phyloP scores from a whole-genome alignment of 2,888 invertebrate species.

The Chrysolina oricalcia region DNA sequence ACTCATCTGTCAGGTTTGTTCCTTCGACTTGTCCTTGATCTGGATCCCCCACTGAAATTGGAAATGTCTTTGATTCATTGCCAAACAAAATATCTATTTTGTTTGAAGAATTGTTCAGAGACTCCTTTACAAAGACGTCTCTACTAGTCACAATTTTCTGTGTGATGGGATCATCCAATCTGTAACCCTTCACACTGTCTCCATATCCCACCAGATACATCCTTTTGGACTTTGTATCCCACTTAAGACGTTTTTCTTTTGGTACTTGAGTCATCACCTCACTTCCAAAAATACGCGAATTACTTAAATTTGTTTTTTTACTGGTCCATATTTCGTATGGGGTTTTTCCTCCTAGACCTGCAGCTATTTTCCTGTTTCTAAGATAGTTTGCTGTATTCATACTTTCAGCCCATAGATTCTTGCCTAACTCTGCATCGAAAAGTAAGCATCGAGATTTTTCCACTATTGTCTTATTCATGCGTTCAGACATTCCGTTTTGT shows the following conservation, averaged over 20 bases:
- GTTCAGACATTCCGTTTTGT: slow-evolving; percentile 52
- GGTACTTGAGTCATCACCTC: slow-evolving; percentile 61
- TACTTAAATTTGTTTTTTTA: slow-evolving; percentile 61
- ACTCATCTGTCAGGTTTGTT: neutral
- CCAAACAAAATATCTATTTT: too few species aligned
- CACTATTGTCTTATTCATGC: slow-evolving; percentile 46
- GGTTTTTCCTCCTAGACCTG: neutral
- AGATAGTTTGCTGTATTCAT: neutral
- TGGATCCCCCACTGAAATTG: too few species aligned
- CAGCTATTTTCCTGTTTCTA: neutral
- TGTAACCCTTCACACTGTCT: slow-evolving; percentile 51
- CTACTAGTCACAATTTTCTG: too few species aligned
- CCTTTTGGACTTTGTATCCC: slow-evolving; percentile 61
- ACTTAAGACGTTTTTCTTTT: slow-evolving; percentile 60
- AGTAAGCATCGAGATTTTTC: neutral
- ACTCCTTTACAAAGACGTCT: too few species aligned
- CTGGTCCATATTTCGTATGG: slow-evolving; percentile 47
- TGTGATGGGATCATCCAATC: neutral
- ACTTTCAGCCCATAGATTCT: neutral
- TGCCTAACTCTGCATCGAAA: neutral
- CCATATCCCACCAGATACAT: slow-evolving; percentile 63
- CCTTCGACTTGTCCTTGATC: neutral
- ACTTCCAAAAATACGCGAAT: slow-evolving; percentile 65
- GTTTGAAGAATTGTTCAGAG: too few species aligned
- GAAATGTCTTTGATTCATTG: too few species aligned